Base-by-base conservation (phyloP, 2,888 invertebrate species). In the Malthinus flaveolus region DNA sequence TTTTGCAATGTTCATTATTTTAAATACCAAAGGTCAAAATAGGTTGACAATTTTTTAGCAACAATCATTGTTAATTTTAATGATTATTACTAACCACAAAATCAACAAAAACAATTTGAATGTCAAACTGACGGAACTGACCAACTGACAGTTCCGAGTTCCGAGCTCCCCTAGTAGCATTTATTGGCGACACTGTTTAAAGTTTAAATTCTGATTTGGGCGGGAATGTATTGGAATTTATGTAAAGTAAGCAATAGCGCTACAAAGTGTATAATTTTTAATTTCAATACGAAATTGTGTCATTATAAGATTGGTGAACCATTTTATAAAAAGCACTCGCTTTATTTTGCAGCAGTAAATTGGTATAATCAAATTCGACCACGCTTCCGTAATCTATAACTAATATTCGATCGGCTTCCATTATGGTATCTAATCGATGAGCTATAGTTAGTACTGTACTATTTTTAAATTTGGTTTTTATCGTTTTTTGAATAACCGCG, bases 301-400 rank as follows among this genome's bases (percentile, higher is more conserved):
- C 23, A 23, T 23, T 23, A 23, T 90, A 91, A 0, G 88, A 88
- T 71, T 91, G 87, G 35, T 88, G 83, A 0, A 91, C 88, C 65
- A 91, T 77, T 7, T 82, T 77, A 62, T 85, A 84, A 68, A 91
- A 84, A 56, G 84, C 82, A 0, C 89, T 87, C 1, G 78, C 79
- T 64, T 80, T 76, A 32, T 57, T 55, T 44, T 53, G 57, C n/a
- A 66, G 48, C 46, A 66, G 49, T 32, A 44, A 47, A 35, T 64
- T 32, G 7, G 66, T 62, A 44, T 56, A 56, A 45, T 66, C 64
- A 49, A 49, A 66, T 44, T 66, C 66, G 8, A 64, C 50, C 8
- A 63, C 49, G 10, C 39, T 37, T 33, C 84, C 84, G 44, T 79
- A 77, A 63, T 82, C 79, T 53, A 84, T 69, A 7, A 83, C 82